Evolutionary conservation across 2,113 vertebrate genomes (phyloP).

Genomic region (Pachypanchax playfairii): DNA sequence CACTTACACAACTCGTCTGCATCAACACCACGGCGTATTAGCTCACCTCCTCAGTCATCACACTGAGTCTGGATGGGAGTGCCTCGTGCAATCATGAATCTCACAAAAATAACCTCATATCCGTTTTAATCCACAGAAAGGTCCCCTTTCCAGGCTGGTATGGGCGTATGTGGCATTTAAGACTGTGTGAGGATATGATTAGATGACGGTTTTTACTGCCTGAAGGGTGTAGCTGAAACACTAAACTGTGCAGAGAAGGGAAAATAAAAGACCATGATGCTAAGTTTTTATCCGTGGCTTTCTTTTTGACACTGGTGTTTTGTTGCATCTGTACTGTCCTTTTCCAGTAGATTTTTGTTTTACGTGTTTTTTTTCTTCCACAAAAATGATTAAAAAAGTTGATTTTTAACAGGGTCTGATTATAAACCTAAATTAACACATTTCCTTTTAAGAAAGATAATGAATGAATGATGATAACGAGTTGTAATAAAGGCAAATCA

Average conservation of each 20-base stretch:
- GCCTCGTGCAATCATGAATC: conserved; percentile 67
- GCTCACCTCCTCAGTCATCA: conserved; percentile 70
- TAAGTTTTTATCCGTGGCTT: conserved; percentile 59
- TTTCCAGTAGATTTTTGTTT: conserved; percentile 36
- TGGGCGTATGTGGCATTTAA: conserved; percentile 78
- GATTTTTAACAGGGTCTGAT: neutral
- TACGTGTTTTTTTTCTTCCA: conserved; percentile 9
- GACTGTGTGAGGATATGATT: conserved; percentile 76
- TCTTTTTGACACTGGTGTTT: conserved; percentile 45
- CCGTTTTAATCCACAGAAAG: conserved; percentile 75
- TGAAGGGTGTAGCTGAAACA: conserved; percentile 78
- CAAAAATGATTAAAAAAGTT: neutral
- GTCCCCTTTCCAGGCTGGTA: conserved; percentile 72
- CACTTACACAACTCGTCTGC: conserved; percentile 43
- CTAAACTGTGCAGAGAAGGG: conserved; percentile 64
- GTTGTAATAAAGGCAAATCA: conserved; percentile 3
- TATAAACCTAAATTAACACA: neutral
- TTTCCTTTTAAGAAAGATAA: conserved; percentile 2
- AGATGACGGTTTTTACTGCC: conserved; percentile 79
- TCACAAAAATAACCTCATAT: conserved; percentile 79
- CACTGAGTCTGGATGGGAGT: conserved; percentile 70
- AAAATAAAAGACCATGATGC: conserved; percentile 66
- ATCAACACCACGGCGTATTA: conserved; percentile 52
- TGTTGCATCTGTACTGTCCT: conserved; percentile 51
- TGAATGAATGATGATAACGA: conserved; percentile 10